Evolutionary conservation across 2,797 vertebrate species (phyloP).

Genomic region (Gymnocypris eckloni): DNA sequence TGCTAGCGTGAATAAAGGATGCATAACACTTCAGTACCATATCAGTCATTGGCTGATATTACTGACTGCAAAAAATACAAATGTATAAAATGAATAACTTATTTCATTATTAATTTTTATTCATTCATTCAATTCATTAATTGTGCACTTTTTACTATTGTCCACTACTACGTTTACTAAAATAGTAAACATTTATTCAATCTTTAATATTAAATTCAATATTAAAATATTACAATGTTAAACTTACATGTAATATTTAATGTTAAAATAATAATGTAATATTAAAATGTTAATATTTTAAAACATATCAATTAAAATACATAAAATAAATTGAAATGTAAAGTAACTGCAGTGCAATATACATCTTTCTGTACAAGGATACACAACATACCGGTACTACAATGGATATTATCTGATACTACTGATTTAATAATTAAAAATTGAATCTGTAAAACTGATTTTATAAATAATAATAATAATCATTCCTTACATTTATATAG

Average conservation of each 20-base stretch:
- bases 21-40: neutral
- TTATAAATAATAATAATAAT: no score
- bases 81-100: no score
- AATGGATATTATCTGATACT: neutral
- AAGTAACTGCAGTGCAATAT: neutral
- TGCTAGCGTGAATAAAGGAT: neutral
- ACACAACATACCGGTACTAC: neutral
- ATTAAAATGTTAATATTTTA: neutral
- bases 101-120: no score
- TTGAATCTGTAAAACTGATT: neutral
- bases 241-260: neutral
- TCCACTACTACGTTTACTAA: neutral
- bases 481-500: no score
- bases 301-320: neutral
- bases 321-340: no score
- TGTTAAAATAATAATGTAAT: neutral
- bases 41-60: neutral
- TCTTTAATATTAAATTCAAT: neutral
- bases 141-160: neutral
- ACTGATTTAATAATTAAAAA: neutral
- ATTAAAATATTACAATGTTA: no score
- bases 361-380: neutral
- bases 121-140: no score
- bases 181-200: neutral
- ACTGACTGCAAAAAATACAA: neutral